Percentiles rank a stretch among this genome's conserved stretches.
Conservation (phyloP, 2,888 invertebrate genomes). For the Meghimatium bilineatum region DNA sequence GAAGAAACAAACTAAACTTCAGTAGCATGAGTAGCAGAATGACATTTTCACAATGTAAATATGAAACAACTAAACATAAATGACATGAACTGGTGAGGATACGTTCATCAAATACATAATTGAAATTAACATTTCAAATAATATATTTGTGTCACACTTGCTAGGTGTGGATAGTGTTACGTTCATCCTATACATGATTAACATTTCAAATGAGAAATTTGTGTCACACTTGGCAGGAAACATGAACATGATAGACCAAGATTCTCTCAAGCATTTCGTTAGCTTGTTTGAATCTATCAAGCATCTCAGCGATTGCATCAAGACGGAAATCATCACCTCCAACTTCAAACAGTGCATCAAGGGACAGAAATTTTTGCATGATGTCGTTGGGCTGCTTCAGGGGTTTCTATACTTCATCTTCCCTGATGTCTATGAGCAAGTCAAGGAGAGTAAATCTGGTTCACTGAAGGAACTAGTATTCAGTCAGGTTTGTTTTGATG, state of each 20-base stretch:
- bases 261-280: conserved; percentile 51
- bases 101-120: no score
- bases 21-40: no score
- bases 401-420: conserved; percentile 60
- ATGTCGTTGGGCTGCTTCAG: conserved; percentile 68
- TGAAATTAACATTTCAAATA: no score
- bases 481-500: conserved; percentile 58
- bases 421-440: conserved; percentile 59
- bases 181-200: no score
- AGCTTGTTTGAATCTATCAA: conserved; percentile 57
- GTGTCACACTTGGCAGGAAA: conserved; percentile 1
- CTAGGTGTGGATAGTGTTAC: no score
- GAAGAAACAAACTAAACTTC: no score
- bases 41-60: no score
- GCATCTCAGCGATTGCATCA: conserved; percentile 63
- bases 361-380: conserved; percentile 65
- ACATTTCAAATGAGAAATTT: no score
- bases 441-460: conserved; percentile 55
- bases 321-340: conserved; percentile 58
- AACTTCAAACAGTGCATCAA: conserved; percentile 63
- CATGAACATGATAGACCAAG: conserved; percentile 12
- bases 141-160: no score
- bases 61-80: no score
- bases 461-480: conserved; percentile 62
- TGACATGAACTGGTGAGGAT: no score